Percentiles rank a stretch among this genome's conserved stretches.
phyloP scores from a whole-genome alignment of 1,140 invertebrate species.

The Drosophila carrolli region DNA sequence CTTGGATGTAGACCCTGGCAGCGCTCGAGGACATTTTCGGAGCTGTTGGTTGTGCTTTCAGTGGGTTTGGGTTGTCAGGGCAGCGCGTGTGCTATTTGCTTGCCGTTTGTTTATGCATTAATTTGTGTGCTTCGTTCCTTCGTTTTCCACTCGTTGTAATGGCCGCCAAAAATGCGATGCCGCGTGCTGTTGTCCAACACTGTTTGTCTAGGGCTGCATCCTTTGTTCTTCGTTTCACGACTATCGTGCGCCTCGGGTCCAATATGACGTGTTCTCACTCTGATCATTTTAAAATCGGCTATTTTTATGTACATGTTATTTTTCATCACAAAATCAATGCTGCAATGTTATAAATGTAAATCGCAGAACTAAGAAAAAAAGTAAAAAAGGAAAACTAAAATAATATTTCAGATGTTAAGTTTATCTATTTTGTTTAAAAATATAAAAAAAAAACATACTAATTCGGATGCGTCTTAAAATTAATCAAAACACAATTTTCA shows the following conservation, averaged over 20 bases:
- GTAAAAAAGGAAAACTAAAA: too few species aligned
- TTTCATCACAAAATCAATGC: too few species aligned
- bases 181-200: constrained; percentile 27
- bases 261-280: too few species aligned
- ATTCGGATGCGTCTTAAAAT: too few species aligned
- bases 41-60: constrained; percentile 38
- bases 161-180: constrained; percentile 59
- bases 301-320: too few species aligned
- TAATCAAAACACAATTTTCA: too few species aligned
- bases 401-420: too few species aligned
- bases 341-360: too few species aligned
- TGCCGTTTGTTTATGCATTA: constrained; percentile 59
- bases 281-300: too few species aligned
- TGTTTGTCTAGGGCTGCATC: not conserved
- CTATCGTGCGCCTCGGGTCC: not conserved
- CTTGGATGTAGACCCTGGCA: constrained; percentile 85
- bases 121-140: constrained; percentile 27
- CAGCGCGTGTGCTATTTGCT: constrained; percentile 11
- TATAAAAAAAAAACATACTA: too few species aligned
- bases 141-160: constrained; percentile 54
- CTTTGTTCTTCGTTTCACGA: not conserved
- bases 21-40: constrained; percentile 72
- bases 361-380: too few species aligned
- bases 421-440: too few species aligned
- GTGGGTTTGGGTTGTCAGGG: constrained; percentile 19